Percentiles rank a stretch among this genome's conserved stretches.
phyloP scores from a whole-genome alignment of 2,113 vertebrate genomes.

The Eleginops maclovinus region DNA sequence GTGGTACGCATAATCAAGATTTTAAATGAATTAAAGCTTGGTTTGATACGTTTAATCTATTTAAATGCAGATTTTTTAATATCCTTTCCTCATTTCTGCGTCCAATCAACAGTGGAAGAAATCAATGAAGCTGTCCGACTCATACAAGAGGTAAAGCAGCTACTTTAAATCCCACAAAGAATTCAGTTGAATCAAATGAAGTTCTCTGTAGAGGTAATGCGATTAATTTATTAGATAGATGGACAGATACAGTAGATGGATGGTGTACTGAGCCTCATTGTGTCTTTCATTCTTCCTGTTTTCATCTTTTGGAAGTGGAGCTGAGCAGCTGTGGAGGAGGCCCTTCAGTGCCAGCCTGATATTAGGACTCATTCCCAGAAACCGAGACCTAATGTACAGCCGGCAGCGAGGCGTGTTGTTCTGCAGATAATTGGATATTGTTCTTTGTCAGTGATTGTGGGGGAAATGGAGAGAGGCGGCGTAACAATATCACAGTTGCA shows the following conservation, averaged over 20 bases:
- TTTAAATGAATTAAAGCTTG: background rate
- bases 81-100: background rate
- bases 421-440: constrained; percentile 70
- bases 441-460: constrained; percentile 61
- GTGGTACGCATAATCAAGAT: no score
- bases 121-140: background rate
- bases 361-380: constrained; percentile 64
- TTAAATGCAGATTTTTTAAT: background rate
- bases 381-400: constrained; percentile 62
- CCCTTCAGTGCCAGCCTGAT: constrained; percentile 40
- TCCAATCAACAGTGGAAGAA: background rate
- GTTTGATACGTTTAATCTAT: background rate
- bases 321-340: constrained; percentile 62
- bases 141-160: background rate
- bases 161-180: background rate
- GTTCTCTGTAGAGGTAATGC: background rate
- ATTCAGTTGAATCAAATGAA: background rate
- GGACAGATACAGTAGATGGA: background rate
- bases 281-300: constrained; percentile 16
- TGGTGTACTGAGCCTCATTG: background rate
- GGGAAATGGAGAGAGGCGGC: constrained; percentile 37
- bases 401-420: constrained; percentile 47
- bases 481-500: constrained; percentile 44
- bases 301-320: constrained; percentile 19
- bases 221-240: background rate